Conservation (phyloP, 1,140 invertebrate species). For the Papilio machaon region DNA sequence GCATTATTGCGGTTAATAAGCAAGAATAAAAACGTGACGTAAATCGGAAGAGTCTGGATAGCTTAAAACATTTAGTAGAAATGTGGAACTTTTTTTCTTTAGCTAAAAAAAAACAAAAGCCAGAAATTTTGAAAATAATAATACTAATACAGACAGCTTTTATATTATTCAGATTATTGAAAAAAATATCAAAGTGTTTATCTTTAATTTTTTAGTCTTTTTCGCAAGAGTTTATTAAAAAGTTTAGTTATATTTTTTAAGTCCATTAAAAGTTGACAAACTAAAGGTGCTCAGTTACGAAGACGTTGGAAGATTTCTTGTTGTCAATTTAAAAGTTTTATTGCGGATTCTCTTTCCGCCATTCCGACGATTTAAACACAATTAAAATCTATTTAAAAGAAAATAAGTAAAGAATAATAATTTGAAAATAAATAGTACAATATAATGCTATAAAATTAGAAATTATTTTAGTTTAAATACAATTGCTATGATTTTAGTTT, state of each 20-base stretch:
- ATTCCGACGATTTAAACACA: not conserved
- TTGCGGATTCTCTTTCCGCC: not conserved
- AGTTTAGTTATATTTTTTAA: not conserved
- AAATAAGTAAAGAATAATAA: no score
- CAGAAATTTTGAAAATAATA: not conserved
- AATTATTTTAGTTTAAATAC: no score
- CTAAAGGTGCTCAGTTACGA: constrained; percentile 1
- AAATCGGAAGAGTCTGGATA: not conserved
- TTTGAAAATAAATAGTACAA: not conserved
- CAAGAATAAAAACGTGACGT: not conserved
- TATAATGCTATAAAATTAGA: no score
- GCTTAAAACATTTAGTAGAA: not conserved
- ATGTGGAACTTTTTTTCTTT: not conserved
- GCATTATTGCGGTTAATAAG: not conserved
- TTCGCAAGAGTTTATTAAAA: constrained; percentile 2
- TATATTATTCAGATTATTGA: no score
- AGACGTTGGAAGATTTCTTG: constrained; percentile 21
- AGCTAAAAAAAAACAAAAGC: not conserved
- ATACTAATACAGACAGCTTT: no score
- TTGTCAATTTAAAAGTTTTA: constrained; percentile 24
- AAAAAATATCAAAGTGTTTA: not conserved
- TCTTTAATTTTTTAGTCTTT: not conserved
- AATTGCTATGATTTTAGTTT: no score
- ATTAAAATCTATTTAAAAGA: not conserved
- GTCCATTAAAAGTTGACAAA: constrained; percentile 25